Evolutionary conservation across 2,888 invertebrate genomes (phyloP).

Genomic region (Thalpophila matura): DNA sequence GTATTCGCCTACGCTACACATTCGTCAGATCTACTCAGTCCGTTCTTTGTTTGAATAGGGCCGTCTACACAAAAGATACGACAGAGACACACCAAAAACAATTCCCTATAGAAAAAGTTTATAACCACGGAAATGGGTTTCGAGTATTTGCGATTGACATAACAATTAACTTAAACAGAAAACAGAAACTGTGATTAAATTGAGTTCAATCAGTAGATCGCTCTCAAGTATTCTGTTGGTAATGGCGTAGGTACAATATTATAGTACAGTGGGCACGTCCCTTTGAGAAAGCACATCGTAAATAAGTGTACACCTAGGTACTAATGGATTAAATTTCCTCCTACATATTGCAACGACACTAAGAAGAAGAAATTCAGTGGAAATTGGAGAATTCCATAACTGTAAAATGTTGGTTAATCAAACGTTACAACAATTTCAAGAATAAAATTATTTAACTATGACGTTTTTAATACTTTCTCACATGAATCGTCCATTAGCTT

Average conservation of each 20-base stretch:
- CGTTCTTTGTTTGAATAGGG: not conserved
- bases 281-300: conserved; percentile 9
- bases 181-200: conserved; percentile 48
- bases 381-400: not conserved
- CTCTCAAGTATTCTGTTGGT: conserved; percentile 25
- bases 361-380: not conserved
- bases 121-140: conserved; percentile 16
- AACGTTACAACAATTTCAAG: not conserved
- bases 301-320: conserved; percentile 9
- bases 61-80: conserved; percentile 1
- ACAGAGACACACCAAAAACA: no score
- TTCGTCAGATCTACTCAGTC: not conserved
- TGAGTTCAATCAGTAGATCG: conserved; percentile 25
- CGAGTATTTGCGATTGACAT: conserved; percentile 31
- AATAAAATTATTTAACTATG: conserved; percentile 7
- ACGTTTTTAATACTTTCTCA: no score
- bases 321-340: conserved; percentile 35
- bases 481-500: conserved; percentile 9
- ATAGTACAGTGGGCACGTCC: conserved; percentile 1
- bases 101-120: not conserved
- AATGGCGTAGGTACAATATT: not conserved
- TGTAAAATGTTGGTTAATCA: not conserved
- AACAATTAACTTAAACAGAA: conserved; percentile 39
- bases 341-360: not conserved
- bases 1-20: not conserved